Evolutionary conservation across 2,888 invertebrate species (phyloP).

Genomic region (Syrista parreyssii): DNA sequence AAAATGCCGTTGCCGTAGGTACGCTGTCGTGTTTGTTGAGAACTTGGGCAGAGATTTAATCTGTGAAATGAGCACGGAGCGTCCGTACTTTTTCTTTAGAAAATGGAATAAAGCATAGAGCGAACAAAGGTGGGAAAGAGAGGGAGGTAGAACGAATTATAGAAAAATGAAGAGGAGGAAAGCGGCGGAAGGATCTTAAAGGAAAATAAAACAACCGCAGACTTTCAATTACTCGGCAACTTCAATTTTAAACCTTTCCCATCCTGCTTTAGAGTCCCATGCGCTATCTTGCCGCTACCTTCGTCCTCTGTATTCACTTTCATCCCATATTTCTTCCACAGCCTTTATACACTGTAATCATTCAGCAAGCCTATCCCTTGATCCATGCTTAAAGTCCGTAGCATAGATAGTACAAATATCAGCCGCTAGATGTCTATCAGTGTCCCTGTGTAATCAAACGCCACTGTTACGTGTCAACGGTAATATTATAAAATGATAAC

Average conservation of each 20-base stretch:
- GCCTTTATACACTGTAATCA: background rate
- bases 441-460: background rate
- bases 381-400: background rate
- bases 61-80: too few relatives aligned
- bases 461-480: background rate
- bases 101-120: background rate
- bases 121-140: background rate
- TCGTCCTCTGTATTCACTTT: background rate
- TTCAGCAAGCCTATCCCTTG: background rate
- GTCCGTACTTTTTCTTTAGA: background rate
- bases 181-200: background rate
- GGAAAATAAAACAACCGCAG: background rate
- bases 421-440: background rate
- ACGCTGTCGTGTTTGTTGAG: background rate
- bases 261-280: background rate
- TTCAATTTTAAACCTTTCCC: background rate
- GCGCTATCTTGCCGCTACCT: background rate
- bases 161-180: background rate
- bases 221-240: background rate
- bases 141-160: background rate
- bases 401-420: background rate
- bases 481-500: background rate
- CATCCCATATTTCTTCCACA: background rate
- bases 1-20: background rate
- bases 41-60: background rate